Evolutionary conservation across 2,888 invertebrate species (phyloP).

Genomic region (Baccha elongata): DNA sequence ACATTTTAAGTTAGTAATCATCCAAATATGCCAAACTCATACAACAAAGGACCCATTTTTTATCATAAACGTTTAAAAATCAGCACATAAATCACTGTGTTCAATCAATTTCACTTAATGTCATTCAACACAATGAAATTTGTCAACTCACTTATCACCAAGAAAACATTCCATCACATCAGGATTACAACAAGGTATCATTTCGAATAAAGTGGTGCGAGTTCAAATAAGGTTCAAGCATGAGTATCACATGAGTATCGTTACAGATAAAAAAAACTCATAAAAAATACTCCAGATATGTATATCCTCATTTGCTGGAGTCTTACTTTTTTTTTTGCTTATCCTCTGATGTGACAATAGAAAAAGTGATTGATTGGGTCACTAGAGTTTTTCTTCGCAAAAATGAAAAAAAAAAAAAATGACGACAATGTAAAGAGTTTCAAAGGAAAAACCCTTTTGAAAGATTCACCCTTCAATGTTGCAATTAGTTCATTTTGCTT

Average conservation of each 20-base stretch:
- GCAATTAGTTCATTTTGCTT: slow-evolving; percentile 37
- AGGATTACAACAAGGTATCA: slow-evolving; percentile 32
- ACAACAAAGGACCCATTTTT: neutral
- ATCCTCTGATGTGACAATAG: slow-evolving; percentile 16
- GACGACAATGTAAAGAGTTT: slow-evolving; percentile 18
- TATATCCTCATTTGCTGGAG: slow-evolving; percentile 27
- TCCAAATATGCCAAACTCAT: neutral
- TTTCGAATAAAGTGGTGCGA: slow-evolving; percentile 19
- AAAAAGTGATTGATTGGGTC: slow-evolving; percentile 55
- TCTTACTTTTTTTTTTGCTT: slow-evolving; percentile 1
- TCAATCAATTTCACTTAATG: slow-evolving; percentile 37
- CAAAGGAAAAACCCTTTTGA: slow-evolving; percentile 8
- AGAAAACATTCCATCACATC: slow-evolving; percentile 22
- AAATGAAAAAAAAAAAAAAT: neutral
- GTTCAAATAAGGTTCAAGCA: slow-evolving; percentile 34
- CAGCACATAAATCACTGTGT: slow-evolving; percentile 30
- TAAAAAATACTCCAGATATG: neutral
- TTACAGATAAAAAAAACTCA: slow-evolving; percentile 5
- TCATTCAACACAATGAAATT: slow-evolving; percentile 47
- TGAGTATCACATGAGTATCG: slow-evolving; percentile 13
- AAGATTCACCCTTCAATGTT: slow-evolving; percentile 17
- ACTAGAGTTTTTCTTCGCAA: slow-evolving; percentile 14
- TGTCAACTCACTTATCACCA: slow-evolving; percentile 48
- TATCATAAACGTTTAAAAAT: slow-evolving; percentile 18
- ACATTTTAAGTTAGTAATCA: too few relatives aligned